Conservation (phyloP, 1,140 invertebrate genomes). For the Coelopa frigida region DNA sequence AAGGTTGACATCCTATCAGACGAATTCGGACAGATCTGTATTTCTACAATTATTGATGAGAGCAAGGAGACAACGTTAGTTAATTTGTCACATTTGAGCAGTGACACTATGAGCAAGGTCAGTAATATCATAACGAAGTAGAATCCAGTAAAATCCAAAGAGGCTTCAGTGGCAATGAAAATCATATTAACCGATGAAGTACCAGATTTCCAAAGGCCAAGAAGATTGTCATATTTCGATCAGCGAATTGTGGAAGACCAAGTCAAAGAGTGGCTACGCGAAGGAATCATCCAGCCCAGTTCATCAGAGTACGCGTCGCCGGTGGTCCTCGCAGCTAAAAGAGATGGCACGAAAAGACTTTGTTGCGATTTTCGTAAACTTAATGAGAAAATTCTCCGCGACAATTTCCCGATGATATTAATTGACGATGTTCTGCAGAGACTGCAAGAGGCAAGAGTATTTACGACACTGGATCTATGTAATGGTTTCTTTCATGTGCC, state of each 20-base stretch:
- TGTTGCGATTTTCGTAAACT: slow-evolving; percentile 13
- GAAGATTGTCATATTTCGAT: slow-evolving; percentile 17
- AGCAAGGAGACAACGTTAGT: no score
- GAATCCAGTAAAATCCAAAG: background rate
- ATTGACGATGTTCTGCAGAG: slow-evolving; percentile 19
- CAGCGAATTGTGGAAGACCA: slow-evolving; percentile 19
- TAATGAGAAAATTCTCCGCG: slow-evolving; percentile 6
- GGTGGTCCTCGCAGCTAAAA: slow-evolving; percentile 12
- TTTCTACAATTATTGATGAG: no score
- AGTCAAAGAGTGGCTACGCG: slow-evolving; percentile 21
- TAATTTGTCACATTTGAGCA: no score
- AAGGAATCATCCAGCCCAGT: slow-evolving; percentile 23
- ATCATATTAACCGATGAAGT: slow-evolving; percentile 22
- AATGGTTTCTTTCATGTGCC: slow-evolving; percentile 12
- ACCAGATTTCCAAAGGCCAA: slow-evolving; percentile 18
- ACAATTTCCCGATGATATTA: slow-evolving; percentile 18
- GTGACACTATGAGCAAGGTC: no score
- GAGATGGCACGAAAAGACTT: slow-evolving; percentile 11
- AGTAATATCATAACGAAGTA: no score
- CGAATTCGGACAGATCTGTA: no score
- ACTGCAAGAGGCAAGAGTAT: slow-evolving; percentile 14
- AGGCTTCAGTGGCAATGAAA: slow-evolving; percentile 19
- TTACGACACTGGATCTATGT: slow-evolving; percentile 15
- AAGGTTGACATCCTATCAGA: no score
- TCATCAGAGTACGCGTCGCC: slow-evolving; percentile 17